Base-by-base conservation (phyloP, 2,113 vertebrate species). In the Lethenteron reissneri region DNA sequence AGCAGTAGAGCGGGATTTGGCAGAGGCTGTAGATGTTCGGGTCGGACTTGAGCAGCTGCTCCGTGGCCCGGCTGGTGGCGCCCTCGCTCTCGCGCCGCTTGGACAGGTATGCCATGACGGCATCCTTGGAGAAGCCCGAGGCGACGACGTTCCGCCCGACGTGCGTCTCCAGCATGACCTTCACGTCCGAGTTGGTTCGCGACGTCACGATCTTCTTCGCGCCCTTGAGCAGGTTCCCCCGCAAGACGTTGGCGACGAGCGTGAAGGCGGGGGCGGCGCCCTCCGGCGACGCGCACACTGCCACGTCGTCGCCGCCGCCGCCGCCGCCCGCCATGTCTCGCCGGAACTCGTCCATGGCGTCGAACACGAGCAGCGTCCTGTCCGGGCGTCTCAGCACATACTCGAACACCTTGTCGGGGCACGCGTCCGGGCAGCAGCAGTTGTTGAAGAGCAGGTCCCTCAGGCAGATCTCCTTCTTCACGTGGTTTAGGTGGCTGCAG, bases 291-390 rank as follows among this genome's bases (percentile, higher is more conserved):
- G 64, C 64, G 25, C 64, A 68, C 88, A 90, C 72, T 84, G 76
- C 12, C 81, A 78, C 19, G 79, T 78, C 0, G 79, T 77, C 41
- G 88, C 87, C 25, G 25, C 25, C 2, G 21, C 21, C 17, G n/a
- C n/a, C 25, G 81, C 25, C 25, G 25, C 25, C 25, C 3, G 25
- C 79, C 78, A 89, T 87, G 57, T 73, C 75, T 73, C 83, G 81
- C 75, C 78, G 83, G 74, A 90, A 84, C 76, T 90, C 88, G 21
- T 90, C 88, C 15, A 89, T 81, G 60, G 87, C 87, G 10, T 90
- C 88, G 1, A 90, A 86, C 9, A 83, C 88, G n/a, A 90, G 79
- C 15, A 89, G 80, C 56, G 85, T 75, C 9, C 79, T 76, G 41
- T 85, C 77, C 0, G 87, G 86, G 71, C 86, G 76, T 72, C 86